These are phyloP conservation scores for Ichneumon xanthorius DNA, from an alignment of 2,888 invertebrate species.

Conservation along the genomic window DNA sequence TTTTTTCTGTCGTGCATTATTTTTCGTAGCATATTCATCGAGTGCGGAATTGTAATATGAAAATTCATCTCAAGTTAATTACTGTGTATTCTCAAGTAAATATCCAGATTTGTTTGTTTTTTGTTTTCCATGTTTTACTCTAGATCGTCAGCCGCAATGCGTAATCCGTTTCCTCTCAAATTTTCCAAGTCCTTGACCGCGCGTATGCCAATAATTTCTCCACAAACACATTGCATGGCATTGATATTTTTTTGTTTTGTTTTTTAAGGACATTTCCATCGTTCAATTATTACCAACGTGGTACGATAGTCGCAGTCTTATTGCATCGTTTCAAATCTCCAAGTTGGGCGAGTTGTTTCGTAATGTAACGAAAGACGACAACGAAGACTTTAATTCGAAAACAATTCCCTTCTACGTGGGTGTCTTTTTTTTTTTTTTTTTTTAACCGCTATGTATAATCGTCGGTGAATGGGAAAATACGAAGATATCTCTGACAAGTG, in stretches of 20 bases:
- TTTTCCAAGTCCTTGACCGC: conserved; percentile 69
- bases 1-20: conserved; percentile 29
- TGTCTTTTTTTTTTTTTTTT: conserved; percentile 33
- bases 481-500: conserved; percentile 29
- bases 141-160: conserved; percentile 38
- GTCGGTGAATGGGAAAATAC: conserved; percentile 33
- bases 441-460: conserved; percentile 41
- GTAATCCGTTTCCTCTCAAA: conserved; percentile 63
- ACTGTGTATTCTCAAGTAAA: neutral
- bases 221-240: conserved; percentile 35
- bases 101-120: neutral
- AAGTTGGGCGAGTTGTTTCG: conserved; percentile 18
- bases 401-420: conserved; percentile 39
- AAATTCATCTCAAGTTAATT: conserved; percentile 37
- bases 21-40: conserved; percentile 36
- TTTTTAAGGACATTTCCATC: neutral
- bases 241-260: conserved; percentile 30
- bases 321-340: conserved; percentile 14
- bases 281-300: neutral
- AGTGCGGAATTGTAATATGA: conserved; percentile 21
- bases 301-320: neutral
- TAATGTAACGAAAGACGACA: conserved; percentile 7
- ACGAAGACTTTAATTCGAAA: conserved; percentile 22
- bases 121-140: conserved; percentile 43
- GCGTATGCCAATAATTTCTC: conserved; percentile 55